Evolutionary conservation across 1,140 invertebrate species (phyloP), one percentile per base, ranked within the genome.

Genomic region (Akabosia matsudoensis): DNA sequence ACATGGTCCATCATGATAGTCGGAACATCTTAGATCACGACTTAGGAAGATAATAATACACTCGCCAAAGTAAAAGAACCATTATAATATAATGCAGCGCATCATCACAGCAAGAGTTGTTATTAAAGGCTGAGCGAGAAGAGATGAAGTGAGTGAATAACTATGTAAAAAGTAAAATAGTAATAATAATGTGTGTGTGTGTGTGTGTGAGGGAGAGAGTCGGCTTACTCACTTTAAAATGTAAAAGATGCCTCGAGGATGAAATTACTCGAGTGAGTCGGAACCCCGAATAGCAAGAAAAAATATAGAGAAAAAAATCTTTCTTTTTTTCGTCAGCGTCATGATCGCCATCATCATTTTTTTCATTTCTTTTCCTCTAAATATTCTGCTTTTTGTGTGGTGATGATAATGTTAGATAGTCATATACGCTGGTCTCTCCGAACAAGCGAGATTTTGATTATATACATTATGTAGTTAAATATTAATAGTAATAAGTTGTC

Each of bases 211-310:
- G 54, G 13, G 24, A 61, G 14, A 67, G 61, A 67, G 61, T 67
- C 61, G 61, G 61, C 61, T 67, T 22, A 67, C 28, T 67, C 61
- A 67, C 61, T 67, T 67, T 67, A 67, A 67, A 67, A 67, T 67
- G 61, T 67, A 67, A 67, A 67, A 67, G 61, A 67, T 67, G 61
- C 61, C 61, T 56, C 28, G 61, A 67, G 61, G 61, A 67, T 67
- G 61, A 67, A 67, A 67, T 67, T 67, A 67, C 61, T 67, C 61
- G 61, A 67, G 61, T 67, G 61, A 67, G 61, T 67, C 61, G 61
- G 31, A 67, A 7, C 61, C 61, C 61, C 61, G 30, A 67, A 67
- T 30, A 67, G 61, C 28, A 67, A 67, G 22, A 67, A 67, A 67
- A 45, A 18, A 45, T 7, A 45, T 7, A 45, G 37, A 45, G 18